Evolutionary conservation across 2,797 vertebrate species (phyloP).

Genomic region (Xenentodon cancila): DNA sequence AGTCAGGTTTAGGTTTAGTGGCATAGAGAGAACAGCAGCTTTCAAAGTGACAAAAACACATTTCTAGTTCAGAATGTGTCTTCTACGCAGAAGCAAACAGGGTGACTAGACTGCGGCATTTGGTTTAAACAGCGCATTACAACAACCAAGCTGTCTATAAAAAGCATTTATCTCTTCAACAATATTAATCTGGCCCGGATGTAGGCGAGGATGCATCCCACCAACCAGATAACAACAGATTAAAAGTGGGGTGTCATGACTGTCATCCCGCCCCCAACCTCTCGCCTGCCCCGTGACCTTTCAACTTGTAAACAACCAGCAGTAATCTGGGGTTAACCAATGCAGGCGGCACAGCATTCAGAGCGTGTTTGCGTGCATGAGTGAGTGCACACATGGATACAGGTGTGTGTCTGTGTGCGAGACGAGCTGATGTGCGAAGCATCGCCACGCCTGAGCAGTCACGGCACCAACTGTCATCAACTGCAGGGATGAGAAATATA

Average conservation of each 20-base stretch:
- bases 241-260: slow-evolving; percentile 66
- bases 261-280: slow-evolving; percentile 42
- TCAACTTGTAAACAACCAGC: slow-evolving; percentile 75
- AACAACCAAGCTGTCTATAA: slow-evolving; percentile 21
- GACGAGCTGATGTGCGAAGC: slow-evolving; percentile 70
- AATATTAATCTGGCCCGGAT: slow-evolving; percentile 41
- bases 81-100: background rate
- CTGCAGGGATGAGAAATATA: slow-evolving; percentile 81
- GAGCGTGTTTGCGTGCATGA: slow-evolving; percentile 28
- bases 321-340: slow-evolving; percentile 70
- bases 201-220: slow-evolving; percentile 39
- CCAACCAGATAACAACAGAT: slow-evolving; percentile 64
- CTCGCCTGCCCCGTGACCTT: slow-evolving; percentile 66
- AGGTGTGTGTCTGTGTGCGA: slow-evolving; percentile 49
- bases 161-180: slow-evolving; percentile 46
- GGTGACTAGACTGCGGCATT: background rate
- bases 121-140: too few species aligned
- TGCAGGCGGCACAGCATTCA: slow-evolving; percentile 27
- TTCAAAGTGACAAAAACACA: slow-evolving; percentile 21
- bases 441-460: slow-evolving; percentile 74
- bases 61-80: background rate
- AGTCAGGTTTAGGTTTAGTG: slow-evolving; percentile 24
- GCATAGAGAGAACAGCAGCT: slow-evolving; percentile 36
- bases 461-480: slow-evolving; percentile 77
- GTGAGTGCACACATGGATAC: slow-evolving; percentile 31